Conservation (phyloP, 2,888 invertebrate genomes). For the Adelognathus sp. region DNA sequence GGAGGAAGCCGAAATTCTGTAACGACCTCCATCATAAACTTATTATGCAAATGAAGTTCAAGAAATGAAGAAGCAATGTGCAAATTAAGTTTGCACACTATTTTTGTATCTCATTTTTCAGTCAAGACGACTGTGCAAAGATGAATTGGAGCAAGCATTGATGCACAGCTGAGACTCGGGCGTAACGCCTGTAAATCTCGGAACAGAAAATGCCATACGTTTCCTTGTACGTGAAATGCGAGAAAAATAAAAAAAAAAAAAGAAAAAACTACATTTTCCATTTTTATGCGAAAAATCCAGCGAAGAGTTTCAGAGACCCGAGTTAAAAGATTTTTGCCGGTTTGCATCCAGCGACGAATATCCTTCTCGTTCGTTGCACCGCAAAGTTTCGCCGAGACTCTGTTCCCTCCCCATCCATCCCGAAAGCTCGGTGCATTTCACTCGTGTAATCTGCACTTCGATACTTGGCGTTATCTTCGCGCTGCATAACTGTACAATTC, state of each 20-base stretch:
- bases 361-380: conserved; percentile 20
- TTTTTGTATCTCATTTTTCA: no score
- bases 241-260: conserved; percentile 28
- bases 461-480: conserved; percentile 35
- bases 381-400: conserved; percentile 45
- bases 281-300: conserved; percentile 29
- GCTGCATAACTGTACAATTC: conserved; percentile 6
- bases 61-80: background rate
- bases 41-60: background rate
- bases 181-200: background rate
- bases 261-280: no score
- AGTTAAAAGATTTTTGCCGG: conserved; percentile 22
- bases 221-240: background rate
- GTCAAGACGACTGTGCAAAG: background rate
- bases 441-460: conserved; percentile 49
- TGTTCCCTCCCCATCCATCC: background rate
- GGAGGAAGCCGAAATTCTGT: no score
- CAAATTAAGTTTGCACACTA: no score
- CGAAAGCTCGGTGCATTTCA: conserved; percentile 5
- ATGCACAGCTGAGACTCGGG: background rate
- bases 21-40: no score
- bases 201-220: conserved; percentile 1
- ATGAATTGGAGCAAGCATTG: background rate
- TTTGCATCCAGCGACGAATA: background rate
- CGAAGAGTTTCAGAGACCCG: conserved; percentile 7